Evolutionary conservation across 1,140 invertebrate genomes (phyloP).

Genomic region (Panagrolaimus sp.): DNA sequence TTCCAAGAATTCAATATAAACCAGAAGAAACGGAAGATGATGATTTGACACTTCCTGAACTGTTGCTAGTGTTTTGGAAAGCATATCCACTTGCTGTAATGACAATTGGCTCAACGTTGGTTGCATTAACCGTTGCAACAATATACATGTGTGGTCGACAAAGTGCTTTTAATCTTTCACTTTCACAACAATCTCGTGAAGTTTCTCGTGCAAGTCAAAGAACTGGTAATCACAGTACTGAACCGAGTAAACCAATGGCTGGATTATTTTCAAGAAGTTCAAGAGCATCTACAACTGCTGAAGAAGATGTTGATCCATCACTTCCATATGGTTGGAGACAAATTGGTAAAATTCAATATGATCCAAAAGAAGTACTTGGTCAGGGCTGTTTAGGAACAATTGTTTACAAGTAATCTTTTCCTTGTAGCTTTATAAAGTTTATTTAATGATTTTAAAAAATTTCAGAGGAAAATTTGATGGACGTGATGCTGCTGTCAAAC

Average conservation of each 20-base stretch:
- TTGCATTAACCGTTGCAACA: background rate
- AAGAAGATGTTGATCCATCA: background rate
- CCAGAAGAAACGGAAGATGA: background rate
- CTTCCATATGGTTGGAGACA: background rate
- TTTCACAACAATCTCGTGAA: background rate
- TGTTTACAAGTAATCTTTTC: constrained; percentile 81
- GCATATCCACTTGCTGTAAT: background rate
- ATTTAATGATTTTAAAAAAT: constrained; percentile 14
- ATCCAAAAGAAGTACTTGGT: constrained; percentile 78
- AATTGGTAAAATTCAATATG: constrained; percentile 84
- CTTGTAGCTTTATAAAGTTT: constrained; percentile 13
- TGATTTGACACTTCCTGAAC: background rate
- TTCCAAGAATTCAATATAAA: background rate
- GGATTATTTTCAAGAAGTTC: background rate
- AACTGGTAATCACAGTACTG: background rate
- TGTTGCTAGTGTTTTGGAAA: background rate
- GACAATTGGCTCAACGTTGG: background rate
- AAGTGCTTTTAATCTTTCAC: background rate
- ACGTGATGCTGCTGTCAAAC: constrained; percentile 85
- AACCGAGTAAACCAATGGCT: background rate
- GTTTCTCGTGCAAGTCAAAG: background rate
- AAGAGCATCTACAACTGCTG: background rate
- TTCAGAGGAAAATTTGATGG: constrained; percentile 84
- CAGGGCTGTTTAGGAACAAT: constrained; percentile 97
- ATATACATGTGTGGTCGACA: background rate